phyloP scores from a whole-genome alignment of 2,797 vertebrate genomes.

The Atherinosoma microstoma region DNA sequence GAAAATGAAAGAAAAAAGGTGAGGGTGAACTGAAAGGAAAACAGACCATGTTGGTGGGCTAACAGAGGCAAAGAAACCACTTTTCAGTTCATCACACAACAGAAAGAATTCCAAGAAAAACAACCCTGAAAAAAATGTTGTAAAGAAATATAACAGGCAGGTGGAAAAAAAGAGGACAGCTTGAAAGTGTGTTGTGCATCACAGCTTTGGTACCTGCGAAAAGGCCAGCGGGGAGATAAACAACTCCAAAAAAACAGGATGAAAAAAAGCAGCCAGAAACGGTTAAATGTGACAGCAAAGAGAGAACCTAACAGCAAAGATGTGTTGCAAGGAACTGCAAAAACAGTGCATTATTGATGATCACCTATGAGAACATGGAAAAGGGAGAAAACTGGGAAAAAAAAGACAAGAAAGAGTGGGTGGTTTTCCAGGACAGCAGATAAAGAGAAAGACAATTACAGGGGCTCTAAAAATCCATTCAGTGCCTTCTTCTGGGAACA shows the following conservation, averaged over 20 bases:
- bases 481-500: slow-evolving; percentile 58
- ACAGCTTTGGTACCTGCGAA: slow-evolving; percentile 43
- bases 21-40: slow-evolving; percentile 23
- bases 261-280: slow-evolving; percentile 29
- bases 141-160: slow-evolving; percentile 39
- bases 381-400: slow-evolving; percentile 33
- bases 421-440: slow-evolving; percentile 63
- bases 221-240: slow-evolving; percentile 50
- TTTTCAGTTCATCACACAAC: slow-evolving; percentile 18
- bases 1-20: slow-evolving; percentile 30
- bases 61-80: slow-evolving; percentile 16
- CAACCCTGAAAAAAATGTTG: slow-evolving; percentile 19
- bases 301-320: neutral
- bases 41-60: slow-evolving; percentile 33
- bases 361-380: slow-evolving; percentile 26
- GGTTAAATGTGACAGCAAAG: slow-evolving; percentile 27
- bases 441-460: slow-evolving; percentile 73
- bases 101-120: slow-evolving; percentile 19
- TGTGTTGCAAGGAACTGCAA: slow-evolving; percentile 7
- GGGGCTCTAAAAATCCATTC: slow-evolving; percentile 65
- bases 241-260: slow-evolving; percentile 28
- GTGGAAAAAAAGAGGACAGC: slow-evolving; percentile 36
- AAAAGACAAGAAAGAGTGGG: slow-evolving; percentile 35
- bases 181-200: slow-evolving; percentile 45
- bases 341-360: slow-evolving; percentile 20